Percentiles rank a stretch among this genome's conserved stretches.
Evolutionary conservation across 2,888 invertebrate genomes (phyloP).

Genomic region (Pterostichus madidus): DNA sequence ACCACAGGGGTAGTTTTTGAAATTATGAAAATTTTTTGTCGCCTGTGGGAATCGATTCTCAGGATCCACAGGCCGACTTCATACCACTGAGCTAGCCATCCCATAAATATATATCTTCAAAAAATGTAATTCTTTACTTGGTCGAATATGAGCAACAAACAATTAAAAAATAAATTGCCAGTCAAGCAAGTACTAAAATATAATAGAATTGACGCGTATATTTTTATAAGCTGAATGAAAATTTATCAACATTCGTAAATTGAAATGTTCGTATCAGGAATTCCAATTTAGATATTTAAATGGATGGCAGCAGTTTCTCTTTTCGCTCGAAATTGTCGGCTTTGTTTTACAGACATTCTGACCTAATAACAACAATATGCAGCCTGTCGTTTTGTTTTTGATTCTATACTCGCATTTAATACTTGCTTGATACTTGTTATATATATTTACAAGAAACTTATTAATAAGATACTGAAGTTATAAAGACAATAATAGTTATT

Average conservation of each 20-base stretch:
- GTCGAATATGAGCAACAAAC: not conserved
- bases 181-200: slow-evolving; percentile 1
- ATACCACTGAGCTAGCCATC: too few relatives aligned
- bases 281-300: slow-evolving; percentile 46
- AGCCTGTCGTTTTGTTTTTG: not conserved
- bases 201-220: slow-evolving; percentile 2
- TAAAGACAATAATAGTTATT: too few relatives aligned
- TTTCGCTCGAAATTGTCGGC: slow-evolving; percentile 33
- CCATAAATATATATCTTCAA: too few relatives aligned
- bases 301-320: slow-evolving; percentile 29
- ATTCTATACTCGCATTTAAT: too few relatives aligned
- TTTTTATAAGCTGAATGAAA: slow-evolving; percentile 39
- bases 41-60: too few relatives aligned
- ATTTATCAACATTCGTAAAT: slow-evolving; percentile 41
- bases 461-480: too few relatives aligned
- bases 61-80: too few relatives aligned
- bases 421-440: too few relatives aligned
- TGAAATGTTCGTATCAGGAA: slow-evolving; percentile 29
- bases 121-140: too few relatives aligned
- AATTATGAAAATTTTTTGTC: too few relatives aligned
- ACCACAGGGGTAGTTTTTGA: too few relatives aligned
- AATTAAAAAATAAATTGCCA: slow-evolving; percentile 21
- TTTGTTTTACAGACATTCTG: slow-evolving; percentile 7
- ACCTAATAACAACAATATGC: not conserved
- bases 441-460: too few relatives aligned